Evolutionary conservation across 2,888 invertebrate genomes (phyloP), one percentile per base, ranked within the genome.

Genomic region (Chrysina gloriosa): DNA sequence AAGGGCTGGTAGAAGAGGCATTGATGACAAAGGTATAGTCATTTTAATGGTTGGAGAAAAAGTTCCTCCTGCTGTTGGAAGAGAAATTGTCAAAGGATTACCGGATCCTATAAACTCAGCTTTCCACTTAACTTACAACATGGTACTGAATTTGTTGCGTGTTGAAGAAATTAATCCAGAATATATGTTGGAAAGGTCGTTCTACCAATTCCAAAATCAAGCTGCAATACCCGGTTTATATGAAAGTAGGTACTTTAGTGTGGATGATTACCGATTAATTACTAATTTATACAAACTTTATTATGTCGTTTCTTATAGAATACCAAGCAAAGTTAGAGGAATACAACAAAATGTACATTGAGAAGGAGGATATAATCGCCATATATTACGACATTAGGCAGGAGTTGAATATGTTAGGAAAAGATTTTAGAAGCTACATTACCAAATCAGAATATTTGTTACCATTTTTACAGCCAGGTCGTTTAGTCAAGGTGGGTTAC

Each of bases 111-210:
- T 99, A 70, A 99, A 99, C 84, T 98, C 98, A 0, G 98, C 99
- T 0, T 99, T 99, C 85, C 98, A 99, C 84, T 87, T 99, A 69
- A 98, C 98, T 0, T 99, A 99, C 83, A 99, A 99, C 82, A 99
- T 99, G 99, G 98, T 99, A 2, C 84, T 97, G 66, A 92, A 99
- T 89, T 85, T 99, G 72, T 85, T 99, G 72, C 86, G 99, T 73
- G 99, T 99, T 0, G 99, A 99, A 84, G 99, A 98, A 85, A 98
- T 99, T 65, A 98, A 99, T 85, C 99, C 99, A 0, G 98, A 99
- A 82, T 99, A 96, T 80, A 98, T 99, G 97, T 85, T 99, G 79
- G 98, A 98, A 80, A 87, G 97, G 71, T 97, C 97, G 75, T 99
- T 99, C 85, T 97, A 92, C 84, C 99, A 99, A 84, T 99, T 99